Percentiles rank a stretch among this genome's conserved stretches.
These are phyloP conservation scores for Drosophila emarginata DNA, from an alignment of 2,888 invertebrate species.

Conservation along the genomic window DNA sequence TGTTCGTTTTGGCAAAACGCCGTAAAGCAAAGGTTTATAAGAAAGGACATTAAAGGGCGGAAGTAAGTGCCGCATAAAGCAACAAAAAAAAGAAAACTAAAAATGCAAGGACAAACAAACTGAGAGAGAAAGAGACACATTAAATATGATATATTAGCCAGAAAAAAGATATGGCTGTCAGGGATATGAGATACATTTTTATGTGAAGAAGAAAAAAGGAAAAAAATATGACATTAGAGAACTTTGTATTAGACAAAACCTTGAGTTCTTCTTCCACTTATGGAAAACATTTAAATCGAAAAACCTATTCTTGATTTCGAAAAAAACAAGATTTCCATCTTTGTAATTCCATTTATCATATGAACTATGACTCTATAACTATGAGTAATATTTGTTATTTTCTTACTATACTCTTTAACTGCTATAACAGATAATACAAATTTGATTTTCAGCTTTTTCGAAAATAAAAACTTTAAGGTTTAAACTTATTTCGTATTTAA, in stretches of 20 bases:
- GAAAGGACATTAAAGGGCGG: slow-evolving; percentile 69
- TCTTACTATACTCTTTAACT: too few species aligned
- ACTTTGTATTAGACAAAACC: slow-evolving; percentile 33
- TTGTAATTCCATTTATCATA: neutral
- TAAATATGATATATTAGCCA: slow-evolving; percentile 70
- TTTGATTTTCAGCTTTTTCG: too few species aligned
- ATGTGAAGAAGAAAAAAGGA: slow-evolving; percentile 24
- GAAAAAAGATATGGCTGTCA: slow-evolving; percentile 48
- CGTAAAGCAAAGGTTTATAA: slow-evolving; percentile 70
- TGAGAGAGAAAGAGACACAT: slow-evolving; percentile 65
- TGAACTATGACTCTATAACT: neutral
- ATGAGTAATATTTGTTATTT: too few species aligned
- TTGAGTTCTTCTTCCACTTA: slow-evolving; percentile 13
- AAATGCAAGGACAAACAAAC: slow-evolving; percentile 50
- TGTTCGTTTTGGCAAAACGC: slow-evolving; percentile 48
- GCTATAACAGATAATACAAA: too few species aligned
- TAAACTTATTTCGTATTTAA: neutral
- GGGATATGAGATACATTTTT: slow-evolving; percentile 68
- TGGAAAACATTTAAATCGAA: slow-evolving; percentile 22
- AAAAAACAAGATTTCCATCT: neutral
- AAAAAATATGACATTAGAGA: slow-evolving; percentile 30
- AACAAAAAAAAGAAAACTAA: slow-evolving; percentile 44
- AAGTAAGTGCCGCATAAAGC: slow-evolving; percentile 64
- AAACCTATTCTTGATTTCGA: neutral
- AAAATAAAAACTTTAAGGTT: neutral